Conservation (phyloP, 2,797 vertebrate genomes). For the Chaunax sp. region DNA sequence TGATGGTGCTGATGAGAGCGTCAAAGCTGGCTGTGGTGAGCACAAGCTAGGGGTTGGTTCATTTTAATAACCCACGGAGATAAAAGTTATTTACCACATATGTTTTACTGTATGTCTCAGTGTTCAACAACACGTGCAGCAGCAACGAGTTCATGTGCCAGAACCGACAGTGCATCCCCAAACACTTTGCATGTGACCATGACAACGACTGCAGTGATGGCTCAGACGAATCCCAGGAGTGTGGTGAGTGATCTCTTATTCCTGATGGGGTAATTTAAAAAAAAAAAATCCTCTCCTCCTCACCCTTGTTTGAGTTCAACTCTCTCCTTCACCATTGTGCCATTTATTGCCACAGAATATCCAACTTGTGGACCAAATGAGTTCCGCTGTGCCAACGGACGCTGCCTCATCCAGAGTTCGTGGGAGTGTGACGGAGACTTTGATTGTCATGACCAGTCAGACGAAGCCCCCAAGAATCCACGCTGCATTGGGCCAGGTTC, state of each 20-base stretch:
- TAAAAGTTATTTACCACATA: neutral
- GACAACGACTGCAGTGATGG: constrained; percentile 96
- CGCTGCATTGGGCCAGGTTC: constrained; percentile 90
- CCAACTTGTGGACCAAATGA: constrained; percentile 90
- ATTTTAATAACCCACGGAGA: neutral
- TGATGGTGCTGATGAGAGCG: constrained; percentile 92
- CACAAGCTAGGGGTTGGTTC: neutral
- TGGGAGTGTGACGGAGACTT: constrained; percentile 98
- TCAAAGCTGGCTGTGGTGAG: constrained; percentile 94
- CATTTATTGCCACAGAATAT: constrained; percentile 84
- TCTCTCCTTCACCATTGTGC: neutral
- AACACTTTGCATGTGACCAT: constrained; percentile 94
- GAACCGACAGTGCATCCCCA: constrained; percentile 93
- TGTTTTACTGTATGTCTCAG: constrained; percentile 79
- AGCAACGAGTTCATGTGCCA: constrained; percentile 92
- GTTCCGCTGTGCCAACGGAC: constrained; percentile 95
- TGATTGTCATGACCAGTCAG: constrained; percentile 95
- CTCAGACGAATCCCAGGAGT: constrained; percentile 93
- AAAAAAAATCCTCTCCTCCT: constrained; percentile 64
- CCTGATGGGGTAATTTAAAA: neutral
- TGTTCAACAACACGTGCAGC: constrained; percentile 93
- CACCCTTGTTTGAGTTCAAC: constrained; percentile 69
- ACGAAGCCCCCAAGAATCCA: constrained; percentile 94
- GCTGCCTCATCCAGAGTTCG: constrained; percentile 92
- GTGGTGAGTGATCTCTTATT: constrained; percentile 83